Evolutionary conservation across 2,888 invertebrate genomes (phyloP), one percentile per base, ranked within the genome.

Genomic region (Chelonus formosanus): DNA sequence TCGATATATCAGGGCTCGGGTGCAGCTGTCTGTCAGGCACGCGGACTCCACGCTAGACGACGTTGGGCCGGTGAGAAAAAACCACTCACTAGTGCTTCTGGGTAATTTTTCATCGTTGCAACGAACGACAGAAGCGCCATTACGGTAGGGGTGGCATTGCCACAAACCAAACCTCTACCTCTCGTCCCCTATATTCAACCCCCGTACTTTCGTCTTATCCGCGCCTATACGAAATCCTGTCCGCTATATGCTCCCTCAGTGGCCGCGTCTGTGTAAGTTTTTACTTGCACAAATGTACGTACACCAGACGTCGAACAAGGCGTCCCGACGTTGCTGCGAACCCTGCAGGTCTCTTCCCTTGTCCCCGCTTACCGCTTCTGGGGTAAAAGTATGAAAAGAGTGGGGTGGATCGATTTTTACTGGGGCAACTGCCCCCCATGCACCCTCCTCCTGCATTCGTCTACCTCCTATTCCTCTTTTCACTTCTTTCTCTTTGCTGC

Each of bases 351-450:
- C 57, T 55, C 48, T 48, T 40, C 47, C 57, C 60, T 64, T 60
- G 61, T 65, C 61, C 48, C 59, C 62, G 48, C 20, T 52, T 71
- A 70, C 73, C 78, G 72, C 72, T 71, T 76, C 79, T 75, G 68
- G 61, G 71, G 77, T 76, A 80, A 81, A 80, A 80, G 80, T 79
- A 78, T 77, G 76, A 75, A 78, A 77, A 81, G 82, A 81, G 82
- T 80, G 82, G 83, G 82, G 81, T 80, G 80, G 84, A 85, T 85
- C 85, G 85, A 85, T 85, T 85, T 85, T 85, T 85, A 85, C 85
- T 84, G 84, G 85, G 84, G 83, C 83, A 83, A 81, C 78, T 77
- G 77, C 78, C 55, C 56, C 63, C 52, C 74, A 78, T 76, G 77
- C 71, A 76, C 76, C 78, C 74, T 77, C 76, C 77, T 76, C 76